Conservation (phyloP, 2,113 vertebrate species). For the Anseranas semipalmata region DNA sequence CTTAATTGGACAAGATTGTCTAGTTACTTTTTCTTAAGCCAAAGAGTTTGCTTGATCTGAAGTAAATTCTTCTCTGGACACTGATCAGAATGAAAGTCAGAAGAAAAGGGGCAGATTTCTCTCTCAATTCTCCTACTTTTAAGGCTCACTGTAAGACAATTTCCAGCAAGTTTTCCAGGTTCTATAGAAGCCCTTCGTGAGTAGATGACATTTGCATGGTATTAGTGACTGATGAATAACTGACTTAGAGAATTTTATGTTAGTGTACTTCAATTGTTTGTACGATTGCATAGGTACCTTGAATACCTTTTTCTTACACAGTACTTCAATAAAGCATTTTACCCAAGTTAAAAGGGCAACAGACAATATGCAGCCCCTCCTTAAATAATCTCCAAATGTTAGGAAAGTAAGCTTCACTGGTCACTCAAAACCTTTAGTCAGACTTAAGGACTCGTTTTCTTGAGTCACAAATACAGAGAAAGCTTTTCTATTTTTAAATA, state of each 20-base stretch:
- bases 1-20: background rate
- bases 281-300: rapidly evolving
- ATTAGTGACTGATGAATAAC: background rate
- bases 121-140: background rate
- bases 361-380: background rate
- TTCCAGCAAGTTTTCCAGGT: background rate
- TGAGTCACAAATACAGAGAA: background rate
- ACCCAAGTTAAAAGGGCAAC: background rate
- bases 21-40: background rate
- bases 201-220: background rate
- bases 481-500: background rate
- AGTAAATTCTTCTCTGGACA: background rate
- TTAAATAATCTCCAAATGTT: background rate
- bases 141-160: background rate
- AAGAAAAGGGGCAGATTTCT: rapidly evolving
- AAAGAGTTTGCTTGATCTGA: background rate
- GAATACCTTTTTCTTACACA: background rate
- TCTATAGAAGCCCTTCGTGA: background rate
- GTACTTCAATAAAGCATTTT: background rate
- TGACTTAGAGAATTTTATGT: background rate
- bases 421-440: background rate
- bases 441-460: background rate
- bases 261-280: background rate
- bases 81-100: background rate
- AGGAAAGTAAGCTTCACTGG: background rate